Conservation (phyloP, 2,888 invertebrate genomes). For the Andrena haemorrhoa region DNA sequence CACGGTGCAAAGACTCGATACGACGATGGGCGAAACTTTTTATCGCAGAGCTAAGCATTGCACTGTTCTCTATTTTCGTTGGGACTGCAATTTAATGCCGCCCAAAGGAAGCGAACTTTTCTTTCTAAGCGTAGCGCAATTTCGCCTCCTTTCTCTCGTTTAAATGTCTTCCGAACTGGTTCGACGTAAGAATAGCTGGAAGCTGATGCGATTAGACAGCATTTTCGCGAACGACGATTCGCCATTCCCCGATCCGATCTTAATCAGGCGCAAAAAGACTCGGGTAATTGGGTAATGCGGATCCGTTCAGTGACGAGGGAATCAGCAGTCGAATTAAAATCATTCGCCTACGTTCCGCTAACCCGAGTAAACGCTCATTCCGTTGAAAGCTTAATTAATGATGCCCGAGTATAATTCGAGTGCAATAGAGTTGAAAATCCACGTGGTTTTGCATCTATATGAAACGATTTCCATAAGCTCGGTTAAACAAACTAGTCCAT, state of each 20-base stretch:
- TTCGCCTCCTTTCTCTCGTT: constrained; percentile 15
- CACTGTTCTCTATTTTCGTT: constrained; percentile 21
- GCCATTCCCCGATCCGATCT: background rate
- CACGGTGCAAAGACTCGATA: background rate
- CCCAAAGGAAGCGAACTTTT: constrained; percentile 33
- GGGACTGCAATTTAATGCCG: constrained; percentile 35
- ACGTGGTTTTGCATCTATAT: background rate
- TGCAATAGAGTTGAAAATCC: too few relatives aligned
- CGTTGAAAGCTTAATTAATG: background rate
- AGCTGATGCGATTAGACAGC: constrained; percentile 20
- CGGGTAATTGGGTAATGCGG: background rate
- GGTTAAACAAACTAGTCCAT: background rate
- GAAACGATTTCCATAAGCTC: constrained; percentile 1
- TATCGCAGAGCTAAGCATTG: background rate
- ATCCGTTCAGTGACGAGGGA: background rate
- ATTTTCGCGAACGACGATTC: background rate
- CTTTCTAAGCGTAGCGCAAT: constrained; percentile 24
- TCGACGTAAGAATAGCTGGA: background rate
- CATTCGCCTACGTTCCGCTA: background rate
- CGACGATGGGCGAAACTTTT: constrained; percentile 7
- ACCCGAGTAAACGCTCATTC: background rate
- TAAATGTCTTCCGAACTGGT: constrained; percentile 13
- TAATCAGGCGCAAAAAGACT: background rate
- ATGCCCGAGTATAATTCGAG: background rate
- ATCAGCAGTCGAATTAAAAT: background rate